Percentiles rank a stretch among this genome's conserved stretches.
phyloP scores from a whole-genome alignment of 2,888 invertebrate genomes.

The Microctonus brassicae region DNA sequence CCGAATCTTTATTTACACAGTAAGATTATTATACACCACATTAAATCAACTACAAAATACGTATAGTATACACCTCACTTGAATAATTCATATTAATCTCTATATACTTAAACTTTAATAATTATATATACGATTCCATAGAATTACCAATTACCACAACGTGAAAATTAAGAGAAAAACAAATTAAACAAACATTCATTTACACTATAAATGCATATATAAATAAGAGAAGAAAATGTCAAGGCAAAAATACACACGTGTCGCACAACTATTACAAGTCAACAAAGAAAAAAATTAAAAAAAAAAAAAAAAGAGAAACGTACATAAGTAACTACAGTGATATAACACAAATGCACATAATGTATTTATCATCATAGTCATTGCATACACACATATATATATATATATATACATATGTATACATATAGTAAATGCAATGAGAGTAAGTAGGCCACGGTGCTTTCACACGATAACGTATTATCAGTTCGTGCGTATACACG shows the following conservation, averaged over 20 bases:
- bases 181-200: background rate
- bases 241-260: slow-evolving; percentile 15
- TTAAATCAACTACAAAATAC: background rate
- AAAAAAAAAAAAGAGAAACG: slow-evolving; percentile 4
- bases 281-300: slow-evolving; percentile 32
- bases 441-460: slow-evolving; percentile 68
- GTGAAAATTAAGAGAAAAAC: too few species aligned
- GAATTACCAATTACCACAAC: too few species aligned
- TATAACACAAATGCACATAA: background rate
- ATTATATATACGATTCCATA: too few species aligned
- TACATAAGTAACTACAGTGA: slow-evolving; percentile 4
- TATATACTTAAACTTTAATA: too few species aligned
- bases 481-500: slow-evolving; percentile 57
- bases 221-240: background rate
- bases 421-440: background rate
- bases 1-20: slow-evolving; percentile 24
- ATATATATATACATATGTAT: background rate
- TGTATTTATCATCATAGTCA: slow-evolving; percentile 2
- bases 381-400: background rate
- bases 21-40: background rate
- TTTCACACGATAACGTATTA: slow-evolving; percentile 68
- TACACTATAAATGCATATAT: background rate
- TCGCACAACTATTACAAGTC: slow-evolving; percentile 33
- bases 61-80: too few species aligned
- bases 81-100: too few species aligned